Evolutionary conservation across 37 sponge, comb jelly and placozoan species (phyloP), one percentile per base, ranked within the genome.

Genomic region (Tethya wilhelma): DNA sequence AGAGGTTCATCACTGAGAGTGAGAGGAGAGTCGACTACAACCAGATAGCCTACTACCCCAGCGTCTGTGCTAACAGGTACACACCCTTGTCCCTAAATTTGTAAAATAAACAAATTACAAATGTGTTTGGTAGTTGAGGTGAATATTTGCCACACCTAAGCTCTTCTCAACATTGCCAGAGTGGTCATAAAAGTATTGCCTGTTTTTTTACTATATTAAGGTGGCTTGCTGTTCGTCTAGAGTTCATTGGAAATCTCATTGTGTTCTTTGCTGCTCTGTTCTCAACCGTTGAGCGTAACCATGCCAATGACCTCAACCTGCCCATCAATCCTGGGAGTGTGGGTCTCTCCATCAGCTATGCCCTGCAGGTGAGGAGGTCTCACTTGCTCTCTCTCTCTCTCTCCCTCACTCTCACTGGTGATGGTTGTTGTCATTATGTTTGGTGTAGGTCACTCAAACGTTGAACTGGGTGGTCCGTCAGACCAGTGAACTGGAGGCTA

Each of bases 401-500:
- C 36, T 29, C 2, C 7, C 36, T 29, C 36, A 4, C 36, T 30
- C 36, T 29, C 36, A 20, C 66, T 64, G 19, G 2, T 14, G 14
- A 19, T 14, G 9, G 53, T 49, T 14, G 14, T 14, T 49, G 14
- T 49, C 53, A 49, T 49, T 49, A n/a, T n/a, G n/a, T 34, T 2
- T 23, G 2, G 26, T 68, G 28, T 49, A 96, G 96, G 70, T 93
- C 3, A 98, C 98, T 17, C 80, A 78, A 33, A 41, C 84, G 12
- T 85, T 98, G 44, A 89, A 84, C 59, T 98, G 98, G 93, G 22
- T 95, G 56, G 98, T 98, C 26, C 56, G 98, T 1, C 92, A 90
- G 96, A 90, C 68, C 72, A 88, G 91, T 80, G 93, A 98, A 49
- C 59, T 98, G 80, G 98, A 98, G 67, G 86, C 94, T 14, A 98